phyloP scores from a whole-genome alignment of 2,888 invertebrate species.

The Drosophila niveifrons region DNA sequence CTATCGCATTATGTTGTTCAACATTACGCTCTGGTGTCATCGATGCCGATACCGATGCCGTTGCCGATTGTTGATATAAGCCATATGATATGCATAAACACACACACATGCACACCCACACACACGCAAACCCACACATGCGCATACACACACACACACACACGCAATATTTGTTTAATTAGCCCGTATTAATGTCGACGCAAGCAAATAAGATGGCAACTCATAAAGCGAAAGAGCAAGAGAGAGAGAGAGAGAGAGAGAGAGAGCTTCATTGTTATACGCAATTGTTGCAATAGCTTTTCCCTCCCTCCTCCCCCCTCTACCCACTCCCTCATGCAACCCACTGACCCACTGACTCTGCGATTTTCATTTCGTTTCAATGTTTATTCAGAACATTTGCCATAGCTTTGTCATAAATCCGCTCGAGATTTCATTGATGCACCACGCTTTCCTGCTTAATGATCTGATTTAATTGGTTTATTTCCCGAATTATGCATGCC shows the following conservation, averaged over 20 bases:
- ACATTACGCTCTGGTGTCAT: conserved; percentile 62
- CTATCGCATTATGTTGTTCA: conserved; percentile 69
- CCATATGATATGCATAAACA: conserved; percentile 58
- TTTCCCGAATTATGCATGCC: conserved; percentile 16
- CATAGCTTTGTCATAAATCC: conserved; percentile 40
- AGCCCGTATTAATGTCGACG: conserved; percentile 75
- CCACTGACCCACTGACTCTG: conserved; percentile 61
- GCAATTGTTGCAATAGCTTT: conserved; percentile 37
- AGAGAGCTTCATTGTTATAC: conserved; percentile 54
- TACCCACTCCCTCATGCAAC: background rate
- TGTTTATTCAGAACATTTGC: conserved; percentile 57
- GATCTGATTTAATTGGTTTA: conserved; percentile 48
- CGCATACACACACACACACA: background rate
- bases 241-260: background rate
- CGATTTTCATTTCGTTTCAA: conserved; percentile 62
- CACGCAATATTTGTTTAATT: conserved; percentile 74
- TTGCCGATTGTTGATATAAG: conserved; percentile 56
- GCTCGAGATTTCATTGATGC: conserved; percentile 31
- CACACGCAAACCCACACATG: conserved; percentile 10
- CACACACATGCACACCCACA: conserved; percentile 16
- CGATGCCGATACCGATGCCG: conserved; percentile 45
- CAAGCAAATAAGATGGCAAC: conserved; percentile 67
- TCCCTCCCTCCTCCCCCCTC: background rate
- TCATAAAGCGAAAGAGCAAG: conserved; percentile 46
- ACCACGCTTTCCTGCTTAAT: conserved; percentile 35